Percentiles rank a stretch among this genome's conserved stretches.
phyloP scores from a whole-genome alignment of 2,797 vertebrate genomes.

The Staurois parvus region DNA sequence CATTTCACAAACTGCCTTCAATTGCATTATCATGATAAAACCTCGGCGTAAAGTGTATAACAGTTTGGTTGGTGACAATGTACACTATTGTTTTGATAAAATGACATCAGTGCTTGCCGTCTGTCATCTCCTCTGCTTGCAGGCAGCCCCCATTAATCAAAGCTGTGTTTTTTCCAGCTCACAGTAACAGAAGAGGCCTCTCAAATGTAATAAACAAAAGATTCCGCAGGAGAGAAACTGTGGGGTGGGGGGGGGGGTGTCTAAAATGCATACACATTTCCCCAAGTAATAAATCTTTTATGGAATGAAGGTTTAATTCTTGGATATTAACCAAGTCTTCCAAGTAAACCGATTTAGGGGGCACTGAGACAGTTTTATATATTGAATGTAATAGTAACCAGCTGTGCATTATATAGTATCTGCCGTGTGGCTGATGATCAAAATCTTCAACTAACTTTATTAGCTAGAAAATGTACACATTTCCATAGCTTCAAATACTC shows the following conservation, averaged over 20 bases:
- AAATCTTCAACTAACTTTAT: constrained; percentile 8
- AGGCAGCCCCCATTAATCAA: constrained; percentile 35
- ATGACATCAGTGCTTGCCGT: constrained; percentile 23
- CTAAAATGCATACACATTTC: constrained; percentile 17
- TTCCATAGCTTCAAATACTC: background rate
- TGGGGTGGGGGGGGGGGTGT: constrained; percentile 8
- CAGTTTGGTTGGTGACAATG: constrained; percentile 12
- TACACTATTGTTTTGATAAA: constrained; percentile 17
- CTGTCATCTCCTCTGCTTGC: constrained; percentile 30
- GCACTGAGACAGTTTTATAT: constrained; percentile 20
- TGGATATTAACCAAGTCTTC: constrained; percentile 23
- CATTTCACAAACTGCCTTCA: background rate
- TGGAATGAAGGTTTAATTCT: constrained; percentile 29
- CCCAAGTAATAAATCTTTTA: constrained; percentile 41
- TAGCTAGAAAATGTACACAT: background rate
- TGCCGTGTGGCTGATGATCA: background rate
- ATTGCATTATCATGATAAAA: constrained; percentile 25
- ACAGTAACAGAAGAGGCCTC: constrained; percentile 44
- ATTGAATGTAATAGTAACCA: constrained; percentile 28
- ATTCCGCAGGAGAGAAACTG: constrained; percentile 22
- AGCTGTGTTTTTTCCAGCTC: constrained; percentile 39
- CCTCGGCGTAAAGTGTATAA: background rate
- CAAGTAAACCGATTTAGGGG: constrained; percentile 20
- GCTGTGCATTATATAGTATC: constrained; percentile 27
- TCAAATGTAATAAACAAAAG: constrained; percentile 54